phyloP scores from a whole-genome alignment of 92 coral and sea anemone species.

The Epizoanthus stellaris region DNA sequence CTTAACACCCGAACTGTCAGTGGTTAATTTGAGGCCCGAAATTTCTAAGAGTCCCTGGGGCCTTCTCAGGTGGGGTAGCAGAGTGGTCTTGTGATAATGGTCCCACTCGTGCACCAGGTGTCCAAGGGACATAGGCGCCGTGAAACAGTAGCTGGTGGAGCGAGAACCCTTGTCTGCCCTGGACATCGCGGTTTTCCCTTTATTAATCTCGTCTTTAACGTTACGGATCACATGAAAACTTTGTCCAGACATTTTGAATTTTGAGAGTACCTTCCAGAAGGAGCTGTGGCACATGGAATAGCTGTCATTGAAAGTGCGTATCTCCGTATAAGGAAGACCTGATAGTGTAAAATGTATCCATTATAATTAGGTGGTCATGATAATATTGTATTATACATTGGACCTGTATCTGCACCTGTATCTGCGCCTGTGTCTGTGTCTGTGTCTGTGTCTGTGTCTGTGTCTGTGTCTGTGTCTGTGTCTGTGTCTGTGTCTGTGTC shows the following conservation, averaged over 20 bases:
- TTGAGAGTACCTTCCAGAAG: neutral
- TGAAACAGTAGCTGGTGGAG: slow-evolving; percentile 49
- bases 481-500: no score
- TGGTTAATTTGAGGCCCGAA: slow-evolving; percentile 69
- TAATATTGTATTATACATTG: no score
- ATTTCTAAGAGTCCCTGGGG: slow-evolving; percentile 46
- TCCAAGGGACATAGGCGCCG: slow-evolving; percentile 45
- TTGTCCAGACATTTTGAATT: slow-evolving; percentile 34
- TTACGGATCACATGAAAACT: slow-evolving; percentile 46
- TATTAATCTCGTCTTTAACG: slow-evolving; percentile 52
- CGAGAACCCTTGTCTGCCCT: slow-evolving; percentile 1
- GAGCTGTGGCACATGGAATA: slow-evolving; percentile 39
- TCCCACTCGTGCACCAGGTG: slow-evolving; percentile 68
- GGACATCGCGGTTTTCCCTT: slow-evolving; percentile 40
- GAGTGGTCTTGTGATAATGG: slow-evolving; percentile 51
- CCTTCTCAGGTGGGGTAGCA: slow-evolving; percentile 70
- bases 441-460: neutral
- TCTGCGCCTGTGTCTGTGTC: neutral
- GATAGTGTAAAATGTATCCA: neutral
- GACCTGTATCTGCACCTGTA: neutral
- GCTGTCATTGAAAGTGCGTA: slow-evolving; percentile 37
- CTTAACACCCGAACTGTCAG: slow-evolving; percentile 46
- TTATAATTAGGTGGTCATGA: neutral
- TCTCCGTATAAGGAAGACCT: slow-evolving; percentile 16
- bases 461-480: neutral